Evolutionary conservation across 2,113 vertebrate genomes (phyloP).

Genomic region (Ictalurus furcatus): DNA sequence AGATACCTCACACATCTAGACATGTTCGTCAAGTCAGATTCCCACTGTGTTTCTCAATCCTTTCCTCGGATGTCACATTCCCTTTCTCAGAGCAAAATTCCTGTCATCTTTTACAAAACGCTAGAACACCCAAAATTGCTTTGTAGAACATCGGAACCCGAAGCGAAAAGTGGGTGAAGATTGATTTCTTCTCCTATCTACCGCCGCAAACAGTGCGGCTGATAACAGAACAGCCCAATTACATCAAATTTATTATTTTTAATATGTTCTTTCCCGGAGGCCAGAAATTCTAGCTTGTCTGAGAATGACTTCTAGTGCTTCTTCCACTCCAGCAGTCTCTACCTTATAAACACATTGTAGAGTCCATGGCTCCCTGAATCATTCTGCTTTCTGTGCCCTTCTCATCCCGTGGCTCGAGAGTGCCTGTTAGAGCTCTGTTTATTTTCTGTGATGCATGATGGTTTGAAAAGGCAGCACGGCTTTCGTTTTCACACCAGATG

Average conservation of each 20-base stretch:
- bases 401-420: background rate
- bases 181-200: conserved; percentile 4
- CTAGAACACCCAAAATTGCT: background rate
- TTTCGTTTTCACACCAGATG: background rate
- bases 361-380: background rate
- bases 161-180: background rate
- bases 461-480: background rate
- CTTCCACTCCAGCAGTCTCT: background rate
- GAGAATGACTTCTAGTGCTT: background rate
- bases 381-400: background rate
- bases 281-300: background rate
- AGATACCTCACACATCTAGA: background rate
- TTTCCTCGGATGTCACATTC: background rate
- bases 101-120: background rate
- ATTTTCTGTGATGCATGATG: background rate
- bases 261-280: background rate
- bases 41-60: background rate
- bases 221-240: conserved; percentile 9
- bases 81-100: background rate
- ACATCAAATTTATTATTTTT: background rate
- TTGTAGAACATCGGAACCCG: background rate
- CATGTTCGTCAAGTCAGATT: background rate
- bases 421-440: background rate
- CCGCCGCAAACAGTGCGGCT: conserved; percentile 42
- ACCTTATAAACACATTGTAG: background rate